phyloP scores from a whole-genome alignment of 2,888 invertebrate species.

The Euspilapteryx auroguttella region DNA sequence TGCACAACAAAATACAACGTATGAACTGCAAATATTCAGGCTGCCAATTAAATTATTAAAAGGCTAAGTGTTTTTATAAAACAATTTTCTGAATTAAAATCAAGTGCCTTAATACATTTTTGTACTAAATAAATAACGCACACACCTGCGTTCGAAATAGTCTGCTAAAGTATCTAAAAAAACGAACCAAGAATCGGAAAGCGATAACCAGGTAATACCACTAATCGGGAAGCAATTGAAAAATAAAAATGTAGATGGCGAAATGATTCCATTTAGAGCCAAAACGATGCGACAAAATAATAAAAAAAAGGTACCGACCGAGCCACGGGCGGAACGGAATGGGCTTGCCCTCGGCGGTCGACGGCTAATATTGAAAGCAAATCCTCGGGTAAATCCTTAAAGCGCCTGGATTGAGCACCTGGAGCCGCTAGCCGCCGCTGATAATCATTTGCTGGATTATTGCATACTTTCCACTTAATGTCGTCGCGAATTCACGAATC shows the following conservation, averaged over 20 bases:
- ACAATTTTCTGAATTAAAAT: too few species aligned
- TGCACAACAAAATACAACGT: too few species aligned
- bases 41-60: too few species aligned
- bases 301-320: slow-evolving; percentile 17
- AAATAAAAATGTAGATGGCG: slow-evolving; percentile 63
- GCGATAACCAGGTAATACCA: slow-evolving; percentile 61
- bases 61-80: too few species aligned
- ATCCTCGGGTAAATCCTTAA: slow-evolving; percentile 61
- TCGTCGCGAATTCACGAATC: slow-evolving; percentile 35
- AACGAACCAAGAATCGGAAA: slow-evolving; percentile 55
- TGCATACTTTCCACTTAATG: slow-evolving; percentile 51
- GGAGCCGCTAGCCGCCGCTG: slow-evolving; percentile 26
- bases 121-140: too few species aligned
- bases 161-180: too few species aligned
- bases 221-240: slow-evolving; percentile 62
- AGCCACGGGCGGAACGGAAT: slow-evolving; percentile 32
- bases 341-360: slow-evolving; percentile 39
- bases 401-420: slow-evolving; percentile 57
- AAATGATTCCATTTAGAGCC: slow-evolving; percentile 60
- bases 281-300: slow-evolving; percentile 62
- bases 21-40: too few species aligned
- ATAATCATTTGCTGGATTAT: slow-evolving; percentile 56
- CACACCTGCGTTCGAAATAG: too few species aligned
- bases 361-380: slow-evolving; percentile 62
- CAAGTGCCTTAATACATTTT: too few species aligned